These are phyloP conservation scores for Platycnemis pennipes DNA, from an alignment of 2,888 invertebrate species.

Conservation along the genomic window DNA sequence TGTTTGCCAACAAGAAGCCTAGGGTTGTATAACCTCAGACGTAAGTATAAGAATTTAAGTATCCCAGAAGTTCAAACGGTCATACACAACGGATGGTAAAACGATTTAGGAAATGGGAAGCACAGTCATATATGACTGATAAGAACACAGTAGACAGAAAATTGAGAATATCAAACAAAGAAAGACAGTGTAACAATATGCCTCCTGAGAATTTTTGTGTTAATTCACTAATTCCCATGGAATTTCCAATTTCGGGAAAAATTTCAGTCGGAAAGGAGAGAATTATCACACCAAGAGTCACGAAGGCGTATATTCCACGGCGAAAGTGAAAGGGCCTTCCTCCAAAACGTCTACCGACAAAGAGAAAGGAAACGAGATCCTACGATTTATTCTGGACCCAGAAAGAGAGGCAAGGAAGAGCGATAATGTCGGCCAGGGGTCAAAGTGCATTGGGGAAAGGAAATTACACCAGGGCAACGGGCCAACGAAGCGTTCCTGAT, in stretches of 20 bases:
- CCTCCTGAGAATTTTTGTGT: too few relatives aligned
- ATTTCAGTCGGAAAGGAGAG: not conserved
- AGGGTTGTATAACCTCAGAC: too few relatives aligned
- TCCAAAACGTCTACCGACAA: not conserved
- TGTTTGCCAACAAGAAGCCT: too few relatives aligned
- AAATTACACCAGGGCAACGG: too few relatives aligned
- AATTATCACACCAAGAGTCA: not conserved
- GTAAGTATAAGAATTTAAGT: too few relatives aligned
- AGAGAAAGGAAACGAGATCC: not conserved
- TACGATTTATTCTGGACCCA: not conserved
- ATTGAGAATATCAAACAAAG: not conserved
- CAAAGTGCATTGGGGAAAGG: not conserved
- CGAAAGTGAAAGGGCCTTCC: not conserved
- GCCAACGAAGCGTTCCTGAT: too few relatives aligned
- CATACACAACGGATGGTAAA: too few relatives aligned
- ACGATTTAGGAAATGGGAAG: not conserved
- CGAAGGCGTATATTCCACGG: not conserved
- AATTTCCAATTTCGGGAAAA: not conserved
- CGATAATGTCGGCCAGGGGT: not conserved
- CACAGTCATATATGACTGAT: not conserved
- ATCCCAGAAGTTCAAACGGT: too few relatives aligned
- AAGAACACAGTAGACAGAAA: not conserved
- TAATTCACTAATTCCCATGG: not conserved
- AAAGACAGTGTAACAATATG: not conserved
- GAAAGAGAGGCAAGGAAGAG: not conserved